Evolutionary conservation across 2,888 invertebrate genomes (phyloP).

Genomic region (Anthophora plumipes): DNA sequence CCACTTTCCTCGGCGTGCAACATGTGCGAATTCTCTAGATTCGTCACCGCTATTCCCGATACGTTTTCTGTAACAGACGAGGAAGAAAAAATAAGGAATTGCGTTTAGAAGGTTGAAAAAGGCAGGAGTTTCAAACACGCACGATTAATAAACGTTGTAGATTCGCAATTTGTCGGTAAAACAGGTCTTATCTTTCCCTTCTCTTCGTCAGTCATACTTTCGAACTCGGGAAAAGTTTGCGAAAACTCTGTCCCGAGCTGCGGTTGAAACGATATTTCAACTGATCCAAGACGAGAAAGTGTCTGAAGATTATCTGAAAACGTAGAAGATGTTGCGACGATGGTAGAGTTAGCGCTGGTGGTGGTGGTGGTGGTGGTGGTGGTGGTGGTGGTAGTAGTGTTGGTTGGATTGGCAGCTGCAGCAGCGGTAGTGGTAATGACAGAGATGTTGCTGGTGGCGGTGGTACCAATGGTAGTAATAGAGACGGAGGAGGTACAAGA

Average conservation of each 20-base stretch:
- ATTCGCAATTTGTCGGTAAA: constrained; percentile 56
- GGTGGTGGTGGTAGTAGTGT: background rate
- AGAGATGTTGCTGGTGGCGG: background rate
- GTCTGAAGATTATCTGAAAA: constrained; percentile 67
- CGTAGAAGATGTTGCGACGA: constrained; percentile 27
- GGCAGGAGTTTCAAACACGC: constrained; percentile 27
- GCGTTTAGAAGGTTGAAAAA: background rate
- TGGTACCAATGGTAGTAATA: background rate
- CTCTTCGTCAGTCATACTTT: constrained; percentile 61
- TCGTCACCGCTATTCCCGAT: constrained; percentile 69
- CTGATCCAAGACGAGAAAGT: constrained; percentile 63
- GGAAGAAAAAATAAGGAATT: background rate
- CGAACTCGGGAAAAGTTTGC: constrained; percentile 75
- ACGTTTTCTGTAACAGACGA: constrained; percentile 66
- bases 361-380: background rate
- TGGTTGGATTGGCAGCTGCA: background rate
- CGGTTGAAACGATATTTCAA: constrained; percentile 75
- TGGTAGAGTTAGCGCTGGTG: constrained; percentile 10
- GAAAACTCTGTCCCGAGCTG: constrained; percentile 74
- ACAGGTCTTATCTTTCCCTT: constrained; percentile 70
- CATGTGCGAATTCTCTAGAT: constrained; percentile 78
- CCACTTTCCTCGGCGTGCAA: constrained; percentile 82
- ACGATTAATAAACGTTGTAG: constrained; percentile 66
- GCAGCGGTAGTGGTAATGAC: background rate
- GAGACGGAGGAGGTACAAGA: constrained; percentile 3